phyloP scores from a whole-genome alignment of 2,113 vertebrate species.

The Theristicus caerulescens region DNA sequence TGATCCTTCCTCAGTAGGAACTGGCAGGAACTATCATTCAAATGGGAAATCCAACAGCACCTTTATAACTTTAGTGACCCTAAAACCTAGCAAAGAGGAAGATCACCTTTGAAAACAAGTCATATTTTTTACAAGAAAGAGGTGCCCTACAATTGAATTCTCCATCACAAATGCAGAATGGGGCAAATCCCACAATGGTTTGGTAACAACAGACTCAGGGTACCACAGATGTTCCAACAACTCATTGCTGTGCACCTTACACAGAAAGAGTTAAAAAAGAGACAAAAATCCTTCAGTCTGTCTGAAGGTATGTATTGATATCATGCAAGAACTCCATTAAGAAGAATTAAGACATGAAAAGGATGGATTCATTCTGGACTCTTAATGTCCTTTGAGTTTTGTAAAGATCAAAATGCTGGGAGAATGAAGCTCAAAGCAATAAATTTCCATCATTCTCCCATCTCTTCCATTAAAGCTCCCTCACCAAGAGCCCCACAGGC shows the following conservation, averaged over 20 bases:
- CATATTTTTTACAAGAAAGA: not conserved
- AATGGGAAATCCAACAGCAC: not conserved
- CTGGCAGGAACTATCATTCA: not conserved
- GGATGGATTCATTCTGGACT: not conserved
- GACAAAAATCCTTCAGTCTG: not conserved
- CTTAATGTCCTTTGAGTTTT: not conserved
- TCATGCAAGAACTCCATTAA: not conserved
- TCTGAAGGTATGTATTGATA: not conserved
- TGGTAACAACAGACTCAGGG: rapidly evolving
- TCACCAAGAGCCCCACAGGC: not conserved
- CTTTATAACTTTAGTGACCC: not conserved
- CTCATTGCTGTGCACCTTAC: not conserved
- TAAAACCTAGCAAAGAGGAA: not conserved
- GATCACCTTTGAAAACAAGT: not conserved
- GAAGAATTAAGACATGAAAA: not conserved
- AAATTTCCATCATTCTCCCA: not conserved
- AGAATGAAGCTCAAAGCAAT: not conserved
- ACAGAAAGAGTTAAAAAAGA: not conserved
- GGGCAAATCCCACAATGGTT: not conserved
- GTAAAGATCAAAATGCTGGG: not conserved
- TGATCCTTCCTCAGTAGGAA: not conserved
- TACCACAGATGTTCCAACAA: not conserved
- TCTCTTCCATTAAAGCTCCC: not conserved
- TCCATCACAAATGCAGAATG: not conserved
- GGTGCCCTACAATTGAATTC: not conserved